Base-by-base conservation (phyloP, 1,140 invertebrate species). In the Microplitis mediator region DNA sequence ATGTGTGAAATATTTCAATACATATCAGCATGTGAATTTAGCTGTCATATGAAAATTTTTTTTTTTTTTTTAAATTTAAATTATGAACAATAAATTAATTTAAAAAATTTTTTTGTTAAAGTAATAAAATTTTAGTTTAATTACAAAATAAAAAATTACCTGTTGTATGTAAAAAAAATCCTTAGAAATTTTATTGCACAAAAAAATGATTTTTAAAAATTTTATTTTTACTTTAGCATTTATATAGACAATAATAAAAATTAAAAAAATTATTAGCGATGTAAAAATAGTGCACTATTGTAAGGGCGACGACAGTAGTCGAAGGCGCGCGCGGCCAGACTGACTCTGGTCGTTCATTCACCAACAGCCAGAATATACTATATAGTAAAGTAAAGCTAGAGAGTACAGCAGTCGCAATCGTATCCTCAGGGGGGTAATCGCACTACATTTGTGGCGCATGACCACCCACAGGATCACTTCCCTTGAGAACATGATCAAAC, bases 301-400 rank as follows among this genome's bases (percentile, higher is more conserved):
- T 32, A 36, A n/a, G 32, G 54, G 52, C 45, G 45, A 71, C 75
- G 74, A 82, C 80, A 82, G 79, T 81, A 79, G 80, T 82, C 76
- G 75, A 72, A 73, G 80, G 74, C 80, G 81, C 76, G 80, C 81
- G 80, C 80, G 78, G 79, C 75, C 79, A 80, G 80, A 83, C 81
- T 83, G 79, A 79, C 71, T 71, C 64, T 62, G 65, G 58, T 23
- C 34, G 36, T 39, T 45, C 65, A 61, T 69, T 73, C 68, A 76
- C 67, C 50, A 71, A 72, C 52, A 66, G 56, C 23, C 16, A 23
- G 56, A 45, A 45, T 45, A 45, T 45, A 45, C 39, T 45, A 45
- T 9, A 45, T 11, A 45, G 39, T 45, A 45, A 11, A 45, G 8
- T 45, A 45, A 45, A 45, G 39, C 39, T 45, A 11, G 39, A 11